These are phyloP conservation scores for Catocala fraxini DNA, from an alignment of 2,888 invertebrate genomes.

Conservation along the genomic window DNA sequence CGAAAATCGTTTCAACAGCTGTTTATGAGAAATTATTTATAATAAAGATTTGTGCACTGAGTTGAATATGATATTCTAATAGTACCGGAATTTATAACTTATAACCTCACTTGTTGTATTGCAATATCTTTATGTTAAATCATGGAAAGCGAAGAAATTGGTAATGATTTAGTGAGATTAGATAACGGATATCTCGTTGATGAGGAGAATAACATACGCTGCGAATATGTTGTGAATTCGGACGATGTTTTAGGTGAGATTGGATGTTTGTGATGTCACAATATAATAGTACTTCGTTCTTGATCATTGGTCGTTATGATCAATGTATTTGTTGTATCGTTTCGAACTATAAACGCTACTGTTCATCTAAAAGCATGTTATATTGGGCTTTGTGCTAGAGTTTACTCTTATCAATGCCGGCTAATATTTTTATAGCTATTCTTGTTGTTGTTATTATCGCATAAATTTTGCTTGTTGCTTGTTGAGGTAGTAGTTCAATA, in stretches of 20 bases:
- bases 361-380: too few relatives aligned
- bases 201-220: conserved; percentile 69
- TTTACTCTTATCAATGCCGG: too few relatives aligned
- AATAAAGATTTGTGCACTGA: neutral
- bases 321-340: too few relatives aligned
- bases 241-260: conserved; percentile 80
- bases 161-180: conserved; percentile 85
- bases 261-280: neutral
- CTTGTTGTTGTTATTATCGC: too few relatives aligned
- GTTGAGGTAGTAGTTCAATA: too few relatives aligned
- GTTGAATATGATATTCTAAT: neutral
- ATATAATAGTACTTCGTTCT: too few relatives aligned
- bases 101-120: conserved; percentile 24
- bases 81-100: neutral
- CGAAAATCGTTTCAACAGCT: too few relatives aligned
- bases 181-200: conserved; percentile 80
- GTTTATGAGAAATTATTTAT: neutral
- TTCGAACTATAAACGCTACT: too few relatives aligned
- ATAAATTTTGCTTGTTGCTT: too few relatives aligned
- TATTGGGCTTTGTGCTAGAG: too few relatives aligned
- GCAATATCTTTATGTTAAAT: conserved; percentile 36
- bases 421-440: too few relatives aligned
- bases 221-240: conserved; percentile 75
- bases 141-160: conserved; percentile 89
- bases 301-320: too few relatives aligned